These are phyloP conservation scores for Tapirus indicus DNA, from an alignment of 2,797 vertebrate species.

Conservation along the genomic window DNA sequence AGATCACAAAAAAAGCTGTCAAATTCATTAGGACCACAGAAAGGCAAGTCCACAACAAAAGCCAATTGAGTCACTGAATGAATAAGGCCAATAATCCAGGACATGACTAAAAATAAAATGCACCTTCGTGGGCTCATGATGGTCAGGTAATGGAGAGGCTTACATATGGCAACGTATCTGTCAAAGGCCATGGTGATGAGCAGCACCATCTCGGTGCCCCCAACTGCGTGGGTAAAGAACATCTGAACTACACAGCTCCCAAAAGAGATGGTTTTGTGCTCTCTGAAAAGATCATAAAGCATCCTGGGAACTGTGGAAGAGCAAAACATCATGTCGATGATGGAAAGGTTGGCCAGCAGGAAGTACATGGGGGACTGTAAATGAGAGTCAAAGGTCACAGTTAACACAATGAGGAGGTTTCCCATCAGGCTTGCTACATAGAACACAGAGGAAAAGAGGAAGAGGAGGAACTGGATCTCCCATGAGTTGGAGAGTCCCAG, in stretches of 20 bases:
- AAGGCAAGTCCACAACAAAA: conserved; percentile 73
- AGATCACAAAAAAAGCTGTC: conserved; percentile 80
- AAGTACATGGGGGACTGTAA: conserved; percentile 73
- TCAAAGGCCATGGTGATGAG: conserved; percentile 83
- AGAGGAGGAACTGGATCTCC: conserved; percentile 61
- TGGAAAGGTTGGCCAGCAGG: conserved; percentile 74
- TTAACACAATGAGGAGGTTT: conserved; percentile 73
- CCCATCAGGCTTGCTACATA: conserved; percentile 65
- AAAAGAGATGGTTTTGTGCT: conserved; percentile 75
- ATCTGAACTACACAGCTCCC: conserved; percentile 77
- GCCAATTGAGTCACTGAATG: conserved; percentile 64
- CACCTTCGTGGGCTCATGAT: conserved; percentile 64
- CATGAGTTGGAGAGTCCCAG: conserved; percentile 68
- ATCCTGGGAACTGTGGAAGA: conserved; percentile 64
- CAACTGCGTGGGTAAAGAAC: conserved; percentile 80
- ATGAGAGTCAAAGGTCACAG: conserved; percentile 2
- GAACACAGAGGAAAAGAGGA: conserved; percentile 65
- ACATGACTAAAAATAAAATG: conserved; percentile 50
- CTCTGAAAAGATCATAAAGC: conserved; percentile 70
- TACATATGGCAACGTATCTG: conserved; percentile 68
- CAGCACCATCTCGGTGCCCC: conserved; percentile 79
- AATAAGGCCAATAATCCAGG: conserved; percentile 71
- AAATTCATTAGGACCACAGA: conserved; percentile 77
- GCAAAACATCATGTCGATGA: conserved; percentile 62
- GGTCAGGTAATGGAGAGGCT: conserved; percentile 64